A percentile compares a stretch with the other conserved stretches of the same genome.
Evolutionary conservation across 2,888 invertebrate genomes (phyloP).

Genomic region (Eupsilia transversa): DNA sequence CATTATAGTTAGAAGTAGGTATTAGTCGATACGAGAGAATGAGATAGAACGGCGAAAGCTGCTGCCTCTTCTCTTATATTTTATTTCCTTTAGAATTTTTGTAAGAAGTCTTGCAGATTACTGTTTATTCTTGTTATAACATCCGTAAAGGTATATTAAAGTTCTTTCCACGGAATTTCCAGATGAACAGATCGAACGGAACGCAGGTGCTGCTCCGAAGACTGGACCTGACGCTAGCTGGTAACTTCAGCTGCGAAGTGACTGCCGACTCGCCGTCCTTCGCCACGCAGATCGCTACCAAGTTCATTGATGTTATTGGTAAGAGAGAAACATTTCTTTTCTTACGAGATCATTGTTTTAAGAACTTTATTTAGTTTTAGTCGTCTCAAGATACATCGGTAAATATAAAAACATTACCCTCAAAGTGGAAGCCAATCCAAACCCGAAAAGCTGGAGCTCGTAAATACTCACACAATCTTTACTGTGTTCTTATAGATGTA

Average conservation of each 20-base stretch:
- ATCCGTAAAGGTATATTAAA: not conserved
- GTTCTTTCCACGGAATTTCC: slow-evolving; percentile 75
- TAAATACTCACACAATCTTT: not conserved
- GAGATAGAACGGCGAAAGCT: not conserved
- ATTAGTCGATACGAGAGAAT: not conserved
- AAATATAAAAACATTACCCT: too few relatives aligned
- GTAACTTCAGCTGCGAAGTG: slow-evolving; percentile 95
- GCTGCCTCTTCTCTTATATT: not conserved
- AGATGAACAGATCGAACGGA: slow-evolving; percentile 93
- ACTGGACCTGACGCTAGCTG: slow-evolving; percentile 93
- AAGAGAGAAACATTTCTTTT: slow-evolving; percentile 77
- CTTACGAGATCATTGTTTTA: not conserved
- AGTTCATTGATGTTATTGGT: slow-evolving; percentile 94
- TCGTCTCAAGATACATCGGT: too few relatives aligned
- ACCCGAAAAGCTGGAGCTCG: not conserved
- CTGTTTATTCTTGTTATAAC: not conserved
- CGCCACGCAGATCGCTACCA: slow-evolving; percentile 92
- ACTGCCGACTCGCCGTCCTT: slow-evolving; percentile 93
- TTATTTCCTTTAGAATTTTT: not conserved
- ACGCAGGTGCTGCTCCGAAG: slow-evolving; percentile 93
- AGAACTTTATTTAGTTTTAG: not conserved
- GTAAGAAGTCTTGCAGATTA: not conserved
- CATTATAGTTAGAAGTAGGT: not conserved
- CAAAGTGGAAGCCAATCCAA: not conserved
- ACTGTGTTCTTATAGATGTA: not conserved